A percentile compares a stretch with the other conserved stretches of the same genome.
Evolutionary conservation across 2,797 vertebrate genomes (phyloP).

Genomic region (Heteromormyrus szaboi): DNA sequence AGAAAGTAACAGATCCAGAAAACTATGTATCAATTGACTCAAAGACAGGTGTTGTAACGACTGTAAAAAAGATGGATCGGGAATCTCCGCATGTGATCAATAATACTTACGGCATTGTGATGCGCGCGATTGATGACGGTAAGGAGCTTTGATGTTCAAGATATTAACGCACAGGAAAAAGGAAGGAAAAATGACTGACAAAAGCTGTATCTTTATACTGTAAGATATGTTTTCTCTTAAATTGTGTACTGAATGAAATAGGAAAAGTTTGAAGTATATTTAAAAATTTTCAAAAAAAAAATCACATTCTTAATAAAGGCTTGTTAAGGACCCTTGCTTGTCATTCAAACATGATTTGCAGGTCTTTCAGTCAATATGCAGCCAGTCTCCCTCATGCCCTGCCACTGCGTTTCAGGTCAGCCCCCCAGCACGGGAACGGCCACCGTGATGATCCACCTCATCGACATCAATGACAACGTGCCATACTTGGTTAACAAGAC

Average conservation of each 20-base stretch:
- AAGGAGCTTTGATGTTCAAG: slow-evolving; percentile 24
- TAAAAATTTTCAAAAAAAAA: not conserved
- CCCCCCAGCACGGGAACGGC: slow-evolving; percentile 61
- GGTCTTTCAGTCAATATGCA: not conserved
- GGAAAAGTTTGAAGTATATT: not conserved
- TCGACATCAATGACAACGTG: slow-evolving; percentile 62
- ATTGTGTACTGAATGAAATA: not conserved
- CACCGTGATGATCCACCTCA: slow-evolving; percentile 59
- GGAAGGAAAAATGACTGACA: not conserved
- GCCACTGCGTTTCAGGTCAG: slow-evolving; percentile 47
- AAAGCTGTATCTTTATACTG: not conserved
- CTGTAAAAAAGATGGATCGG: slow-evolving; percentile 59
- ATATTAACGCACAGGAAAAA: not conserved
- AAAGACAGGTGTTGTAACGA: slow-evolving; percentile 59
- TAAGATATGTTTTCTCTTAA: not conserved
- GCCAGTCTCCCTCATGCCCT: not conserved
- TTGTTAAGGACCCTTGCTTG: not conserved
- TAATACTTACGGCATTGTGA: slow-evolving; percentile 54
- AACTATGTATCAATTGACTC: slow-evolving; percentile 61
- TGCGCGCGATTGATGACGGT: slow-evolving; percentile 65
- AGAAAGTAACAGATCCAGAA: slow-evolving; percentile 54
- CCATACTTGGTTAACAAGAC: slow-evolving; percentile 46
- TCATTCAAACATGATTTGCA: not conserved
- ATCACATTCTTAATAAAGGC: not conserved
- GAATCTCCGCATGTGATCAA: slow-evolving; percentile 62